A percentile compares a stretch with the other conserved stretches of the same genome.
Conservation (phyloP, 2,797 vertebrate species). For the Masticophis lateralis region DNA sequence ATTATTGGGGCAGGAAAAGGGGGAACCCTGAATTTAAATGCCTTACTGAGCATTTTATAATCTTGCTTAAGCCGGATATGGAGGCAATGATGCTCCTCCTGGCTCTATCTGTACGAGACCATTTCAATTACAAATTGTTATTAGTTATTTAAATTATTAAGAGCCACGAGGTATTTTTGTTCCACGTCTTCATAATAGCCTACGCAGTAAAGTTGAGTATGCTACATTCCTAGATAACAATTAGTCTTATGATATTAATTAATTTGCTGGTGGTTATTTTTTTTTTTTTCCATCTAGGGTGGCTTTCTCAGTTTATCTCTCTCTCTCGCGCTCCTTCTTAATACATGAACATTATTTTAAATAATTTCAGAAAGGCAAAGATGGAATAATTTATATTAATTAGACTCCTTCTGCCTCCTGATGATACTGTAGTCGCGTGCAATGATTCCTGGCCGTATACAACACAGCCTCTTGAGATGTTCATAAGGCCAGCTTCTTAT, state of each 20-base stretch:
- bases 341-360: conserved; percentile 61
- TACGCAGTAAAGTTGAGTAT: conserved; percentile 49
- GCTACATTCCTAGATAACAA: conserved; percentile 49
- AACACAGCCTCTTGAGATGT: background rate
- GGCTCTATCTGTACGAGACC: conserved; percentile 36
- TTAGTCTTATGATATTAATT: conserved; percentile 67
- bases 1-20: conserved; percentile 48
- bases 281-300: conserved; percentile 49
- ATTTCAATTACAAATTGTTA: conserved; percentile 64
- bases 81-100: background rate
- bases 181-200: conserved; percentile 49
- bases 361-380: conserved; percentile 42
- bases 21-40: conserved; percentile 47
- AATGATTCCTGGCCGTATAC: background rate
- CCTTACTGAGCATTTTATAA: conserved; percentile 50
- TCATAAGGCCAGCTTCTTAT: background rate
- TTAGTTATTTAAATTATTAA: conserved; percentile 72
- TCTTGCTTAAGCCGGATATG: conserved; percentile 32
- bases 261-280: conserved; percentile 50
- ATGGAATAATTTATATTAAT: conserved; percentile 29
- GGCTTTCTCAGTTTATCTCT: background rate
- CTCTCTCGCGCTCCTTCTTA: conserved; percentile 41
- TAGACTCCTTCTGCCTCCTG: conserved; percentile 48
- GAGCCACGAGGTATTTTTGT: conserved; percentile 59
- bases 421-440: conserved; percentile 40